A percentile compares a stretch with the other conserved stretches of the same genome.
Conservation (phyloP, 2,113 vertebrate species). For the Odontesthes bonariensis region DNA sequence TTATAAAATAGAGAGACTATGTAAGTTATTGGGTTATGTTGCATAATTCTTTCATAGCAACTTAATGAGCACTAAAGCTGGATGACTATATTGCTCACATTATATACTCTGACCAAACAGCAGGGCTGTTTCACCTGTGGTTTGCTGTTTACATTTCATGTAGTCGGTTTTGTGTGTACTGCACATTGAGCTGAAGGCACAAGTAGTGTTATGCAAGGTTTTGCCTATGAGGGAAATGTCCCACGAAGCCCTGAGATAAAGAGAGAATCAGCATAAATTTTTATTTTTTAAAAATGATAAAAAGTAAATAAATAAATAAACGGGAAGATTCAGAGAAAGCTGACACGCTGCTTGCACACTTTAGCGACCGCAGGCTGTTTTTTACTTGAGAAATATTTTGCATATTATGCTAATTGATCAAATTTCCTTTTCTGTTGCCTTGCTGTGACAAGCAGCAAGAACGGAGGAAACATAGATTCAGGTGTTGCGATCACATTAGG, state of each 20-base stretch:
- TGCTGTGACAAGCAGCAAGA: constrained; percentile 29
- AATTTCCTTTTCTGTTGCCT: constrained; percentile 34
- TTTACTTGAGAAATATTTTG: constrained; percentile 30
- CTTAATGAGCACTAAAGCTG: constrained; percentile 38
- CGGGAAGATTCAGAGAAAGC: constrained; percentile 4
- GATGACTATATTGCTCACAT: constrained; percentile 22
- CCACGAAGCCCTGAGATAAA: constrained; percentile 15
- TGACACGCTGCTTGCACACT: constrained; percentile 2
- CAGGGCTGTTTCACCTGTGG: constrained; percentile 31
- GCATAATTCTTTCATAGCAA: constrained; percentile 48
- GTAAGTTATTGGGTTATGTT: constrained; percentile 43
- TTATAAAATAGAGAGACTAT: constrained; percentile 32
- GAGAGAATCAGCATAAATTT: constrained; percentile 3
- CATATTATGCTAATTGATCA: constrained; percentile 49
- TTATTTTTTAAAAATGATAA: neutral
- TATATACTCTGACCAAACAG: constrained; percentile 12
- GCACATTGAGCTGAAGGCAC: constrained; percentile 20
- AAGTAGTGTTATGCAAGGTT: constrained; percentile 41
- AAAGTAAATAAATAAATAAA: neutral
- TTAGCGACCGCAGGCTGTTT: constrained; percentile 14
- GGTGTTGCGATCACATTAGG: constrained; percentile 24
- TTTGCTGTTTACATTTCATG: constrained; percentile 29
- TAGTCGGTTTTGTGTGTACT: constrained; percentile 18
- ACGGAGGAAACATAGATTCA: constrained; percentile 36
- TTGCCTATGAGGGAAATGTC: constrained; percentile 17